Conservation (phyloP, 2,797 vertebrate genomes). For the Triplophysa bombifrons region DNA sequence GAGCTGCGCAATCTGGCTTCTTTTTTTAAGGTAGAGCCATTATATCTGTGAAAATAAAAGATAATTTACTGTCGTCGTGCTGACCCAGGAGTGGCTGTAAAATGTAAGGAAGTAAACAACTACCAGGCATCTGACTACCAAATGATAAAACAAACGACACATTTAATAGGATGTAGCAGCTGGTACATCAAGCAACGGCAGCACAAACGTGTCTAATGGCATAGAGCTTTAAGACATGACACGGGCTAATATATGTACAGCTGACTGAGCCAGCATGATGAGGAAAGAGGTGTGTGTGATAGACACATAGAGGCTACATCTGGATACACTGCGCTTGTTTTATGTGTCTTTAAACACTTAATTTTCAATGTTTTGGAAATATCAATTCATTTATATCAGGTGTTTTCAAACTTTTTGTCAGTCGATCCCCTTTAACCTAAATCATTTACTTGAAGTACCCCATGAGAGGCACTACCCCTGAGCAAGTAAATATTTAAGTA, state of each 20-base stretch:
- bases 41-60: slow-evolving; percentile 39
- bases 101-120: slow-evolving; percentile 26
- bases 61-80: slow-evolving; percentile 33
- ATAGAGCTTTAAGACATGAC: slow-evolving; percentile 34
- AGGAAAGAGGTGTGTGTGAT: slow-evolving; percentile 6
- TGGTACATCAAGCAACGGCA: slow-evolving; percentile 39
- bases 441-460: too few species aligned
- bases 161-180: slow-evolving; percentile 47
- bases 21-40: slow-evolving; percentile 18
- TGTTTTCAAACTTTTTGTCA: too few species aligned
- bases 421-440: too few species aligned
- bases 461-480: too few species aligned
- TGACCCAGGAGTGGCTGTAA: slow-evolving; percentile 17
- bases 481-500: too few species aligned
- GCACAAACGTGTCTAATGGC: slow-evolving; percentile 20
- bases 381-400: too few species aligned
- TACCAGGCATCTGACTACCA: slow-evolving; percentile 35
- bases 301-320: not conserved
- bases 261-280: not conserved
- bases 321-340: not conserved
- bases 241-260: slow-evolving; percentile 28
- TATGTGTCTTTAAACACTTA: too few species aligned
- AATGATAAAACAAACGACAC: slow-evolving; percentile 45
- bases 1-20: slow-evolving; percentile 24
- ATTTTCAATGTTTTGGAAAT: too few species aligned